A percentile compares a stretch with the other conserved stretches of the same genome.
These are phyloP conservation scores for Thalpophila matura DNA, from an alignment of 2,888 invertebrate genomes.

Conservation along the genomic window DNA sequence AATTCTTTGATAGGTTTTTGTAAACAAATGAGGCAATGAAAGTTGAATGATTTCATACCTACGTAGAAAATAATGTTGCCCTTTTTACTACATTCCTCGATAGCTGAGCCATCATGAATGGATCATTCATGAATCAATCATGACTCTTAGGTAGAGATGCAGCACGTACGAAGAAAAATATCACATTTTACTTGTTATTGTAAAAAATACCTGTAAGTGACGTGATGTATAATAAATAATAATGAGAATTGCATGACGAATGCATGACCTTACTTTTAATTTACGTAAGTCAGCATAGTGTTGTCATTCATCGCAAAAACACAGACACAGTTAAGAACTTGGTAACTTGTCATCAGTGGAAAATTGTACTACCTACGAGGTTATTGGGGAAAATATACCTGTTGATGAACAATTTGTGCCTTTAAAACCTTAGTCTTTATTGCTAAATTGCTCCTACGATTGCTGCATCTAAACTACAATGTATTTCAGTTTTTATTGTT, in stretches of 20 bases:
- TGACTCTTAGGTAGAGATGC: no score
- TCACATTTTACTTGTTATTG: constrained; percentile 12
- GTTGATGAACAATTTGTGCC: neutral
- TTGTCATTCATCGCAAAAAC: constrained; percentile 31
- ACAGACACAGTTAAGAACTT: neutral
- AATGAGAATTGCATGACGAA: constrained; percentile 51
- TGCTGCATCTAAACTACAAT: constrained; percentile 1
- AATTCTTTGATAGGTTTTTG: neutral
- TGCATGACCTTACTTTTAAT: constrained; percentile 43
- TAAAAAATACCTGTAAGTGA: constrained; percentile 35
- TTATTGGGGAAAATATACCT: constrained; percentile 8
- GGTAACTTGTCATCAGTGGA: neutral
- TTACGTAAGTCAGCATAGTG: constrained; percentile 27
- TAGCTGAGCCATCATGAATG: no score
- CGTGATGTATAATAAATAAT: constrained; percentile 32
- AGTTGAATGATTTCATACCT: neutral
- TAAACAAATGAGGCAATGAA: neutral
- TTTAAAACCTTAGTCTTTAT: constrained; percentile 13
- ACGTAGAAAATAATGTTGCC: no score
- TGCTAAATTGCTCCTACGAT: constrained; percentile 2
- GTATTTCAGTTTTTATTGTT: neutral
- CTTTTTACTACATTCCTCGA: no score
- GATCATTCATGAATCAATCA: no score
- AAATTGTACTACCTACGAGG: constrained; percentile 13
- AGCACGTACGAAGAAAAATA: constrained; percentile 5